These are phyloP conservation scores for Melinopterus prodromus DNA, from an alignment of 2,888 invertebrate species.

Conservation along the genomic window DNA sequence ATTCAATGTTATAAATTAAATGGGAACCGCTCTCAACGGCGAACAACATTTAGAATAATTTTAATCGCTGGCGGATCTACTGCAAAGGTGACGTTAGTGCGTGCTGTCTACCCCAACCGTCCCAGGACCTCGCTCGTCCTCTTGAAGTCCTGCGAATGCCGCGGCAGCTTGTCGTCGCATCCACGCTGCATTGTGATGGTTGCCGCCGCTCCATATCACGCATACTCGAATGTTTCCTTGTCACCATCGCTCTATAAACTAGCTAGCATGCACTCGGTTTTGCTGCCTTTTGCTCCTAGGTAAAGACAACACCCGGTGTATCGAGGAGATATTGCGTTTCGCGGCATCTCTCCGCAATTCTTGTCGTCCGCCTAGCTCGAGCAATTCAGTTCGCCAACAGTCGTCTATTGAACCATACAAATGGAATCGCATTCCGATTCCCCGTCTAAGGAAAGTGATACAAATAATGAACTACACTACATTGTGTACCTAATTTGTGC, in stretches of 20 bases:
- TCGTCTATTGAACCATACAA: not conserved
- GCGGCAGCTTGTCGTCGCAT: constrained; percentile 40
- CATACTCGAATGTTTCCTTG: constrained; percentile 27
- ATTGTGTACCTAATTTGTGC: constrained; percentile 4
- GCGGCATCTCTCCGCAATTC: not conserved
- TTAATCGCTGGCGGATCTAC: constrained; percentile 39
- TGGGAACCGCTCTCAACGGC: constrained; percentile 7
- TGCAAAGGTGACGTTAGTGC: constrained; percentile 39
- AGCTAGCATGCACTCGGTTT: constrained; percentile 21
- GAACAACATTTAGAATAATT: constrained; percentile 37
- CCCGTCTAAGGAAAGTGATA: not conserved
- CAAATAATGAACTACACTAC: constrained; percentile 4
- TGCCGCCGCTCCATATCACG: constrained; percentile 41
- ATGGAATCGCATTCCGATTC: constrained; percentile 4
- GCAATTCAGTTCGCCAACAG: not conserved
- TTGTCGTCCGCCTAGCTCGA: not conserved
- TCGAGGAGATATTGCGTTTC: not conserved
- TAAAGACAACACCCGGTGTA: not conserved
- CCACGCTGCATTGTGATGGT: constrained; percentile 40
- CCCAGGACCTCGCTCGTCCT: constrained; percentile 28
- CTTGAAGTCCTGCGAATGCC: constrained; percentile 35
- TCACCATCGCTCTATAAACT: constrained; percentile 30
- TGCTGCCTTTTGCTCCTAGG: constrained; percentile 12
- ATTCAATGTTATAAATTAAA: constrained; percentile 25
- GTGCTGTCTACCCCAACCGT: constrained; percentile 37